Base-by-base conservation (phyloP, 2,113 vertebrate genomes). In the Mormyrus iriodes region DNA sequence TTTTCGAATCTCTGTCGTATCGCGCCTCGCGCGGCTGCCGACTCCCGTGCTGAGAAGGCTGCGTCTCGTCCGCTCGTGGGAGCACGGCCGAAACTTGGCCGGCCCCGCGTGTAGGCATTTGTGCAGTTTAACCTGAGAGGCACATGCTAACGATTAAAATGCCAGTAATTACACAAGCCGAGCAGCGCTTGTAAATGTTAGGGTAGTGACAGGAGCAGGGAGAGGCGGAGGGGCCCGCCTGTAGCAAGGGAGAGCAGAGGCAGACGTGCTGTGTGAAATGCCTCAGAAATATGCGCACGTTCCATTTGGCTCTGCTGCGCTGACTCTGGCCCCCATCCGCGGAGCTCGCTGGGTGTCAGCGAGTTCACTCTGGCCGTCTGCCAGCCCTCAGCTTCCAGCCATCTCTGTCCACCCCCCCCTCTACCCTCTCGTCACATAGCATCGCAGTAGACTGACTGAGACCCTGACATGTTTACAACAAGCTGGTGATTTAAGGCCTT, bases 321-420 rank as follows among this genome's bases (percentile, higher is more conserved):
- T 86, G 88, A 35, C 92, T 91, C 93, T 92, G 90, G 93, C 90
- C 89, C 85, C 82, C 27, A 90, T 39, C 91, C 89, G 55, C 90
- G 91, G 93, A 91, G 93, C 90, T 88, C 86, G 89, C 88, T 91
- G 91, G 85, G 85, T 91, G 95, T 94, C 95, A 94, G 92, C 2
- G 92, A 92, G 95, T 95, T 96, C 95, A 92, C 61, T 87, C 48
- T 94, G 95, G 95, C 93, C 13, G 44, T 1, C 85, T 91, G 93
- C 95, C 94, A 94, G 88, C 65, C 88, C 91, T 87, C 95, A 93
- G 93, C 88, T 53, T 86, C 91, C 88, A 27, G 12, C 86, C 65
- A 49, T 31, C 83, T 69, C 84, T 31, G 24, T 24, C 24, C 24
- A 6, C 69, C 58, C 27, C 2, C 49, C 2, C 48, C 13, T 9